Percentiles rank a stretch among this genome's conserved stretches.
phyloP scores from a whole-genome alignment of 1,140 invertebrate species.

The Sycobia sp. region DNA sequence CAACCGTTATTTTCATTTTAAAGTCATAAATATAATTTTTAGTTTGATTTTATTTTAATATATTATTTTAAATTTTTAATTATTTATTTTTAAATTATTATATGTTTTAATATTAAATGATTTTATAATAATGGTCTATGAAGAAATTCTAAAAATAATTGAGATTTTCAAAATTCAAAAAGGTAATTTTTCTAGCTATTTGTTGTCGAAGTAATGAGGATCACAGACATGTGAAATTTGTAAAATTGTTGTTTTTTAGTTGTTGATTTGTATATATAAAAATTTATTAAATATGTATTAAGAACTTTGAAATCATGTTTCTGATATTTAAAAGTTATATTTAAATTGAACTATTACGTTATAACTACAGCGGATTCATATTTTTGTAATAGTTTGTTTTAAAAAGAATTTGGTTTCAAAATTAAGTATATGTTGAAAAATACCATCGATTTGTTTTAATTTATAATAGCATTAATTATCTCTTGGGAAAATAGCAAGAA shows the following conservation, averaged over 20 bases:
- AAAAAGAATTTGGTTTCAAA: too few relatives aligned
- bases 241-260: slow-evolving; percentile 7
- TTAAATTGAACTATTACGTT: too few relatives aligned
- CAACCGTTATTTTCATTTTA: slow-evolving; percentile 9
- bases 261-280: background rate
- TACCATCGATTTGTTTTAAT: too few relatives aligned
- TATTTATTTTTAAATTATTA: slow-evolving; percentile 1
- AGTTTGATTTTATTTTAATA: background rate
- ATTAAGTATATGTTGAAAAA: too few relatives aligned
- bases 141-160: slow-evolving; percentile 26
- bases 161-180: slow-evolving; percentile 20
- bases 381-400: too few relatives aligned
- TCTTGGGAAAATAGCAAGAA: too few relatives aligned
- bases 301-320: background rate
- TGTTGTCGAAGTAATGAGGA: background rate
- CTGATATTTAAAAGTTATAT: slow-evolving; percentile 3
- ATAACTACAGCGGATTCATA: too few relatives aligned
- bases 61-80: background rate
- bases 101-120: background rate
- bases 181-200: slow-evolving; percentile 7
- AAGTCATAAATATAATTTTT: slow-evolving; percentile 2
- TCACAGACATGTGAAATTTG: slow-evolving; percentile 29
- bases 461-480: too few relatives aligned
- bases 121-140: background rate
- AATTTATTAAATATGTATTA: background rate